A percentile compares a stretch with the other conserved stretches of the same genome.
Conservation (phyloP, 2,797 vertebrate species). For the Ispidina picta region DNA sequence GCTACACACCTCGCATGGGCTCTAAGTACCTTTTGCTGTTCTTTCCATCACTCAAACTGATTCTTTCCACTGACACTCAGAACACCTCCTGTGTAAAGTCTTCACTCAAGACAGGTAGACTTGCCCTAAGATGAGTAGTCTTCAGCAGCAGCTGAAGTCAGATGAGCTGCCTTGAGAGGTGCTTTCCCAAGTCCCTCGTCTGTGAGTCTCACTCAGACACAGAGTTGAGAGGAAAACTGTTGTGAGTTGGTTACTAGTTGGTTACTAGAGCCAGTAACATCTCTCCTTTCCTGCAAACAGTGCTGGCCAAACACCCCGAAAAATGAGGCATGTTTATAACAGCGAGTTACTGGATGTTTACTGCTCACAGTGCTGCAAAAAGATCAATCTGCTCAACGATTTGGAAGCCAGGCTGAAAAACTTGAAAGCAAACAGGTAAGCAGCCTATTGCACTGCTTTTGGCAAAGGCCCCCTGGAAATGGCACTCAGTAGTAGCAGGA, state of each 20-base stretch:
- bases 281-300: slow-evolving; percentile 73
- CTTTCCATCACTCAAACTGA: neutral
- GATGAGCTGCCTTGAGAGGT: neutral
- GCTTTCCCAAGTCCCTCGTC: neutral
- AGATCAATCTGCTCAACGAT: slow-evolving; percentile 94
- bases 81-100: neutral
- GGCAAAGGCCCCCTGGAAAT: neutral
- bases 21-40: neutral
- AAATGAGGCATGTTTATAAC: slow-evolving; percentile 85
- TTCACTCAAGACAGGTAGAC: neutral
- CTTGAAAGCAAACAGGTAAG: slow-evolving; percentile 93
- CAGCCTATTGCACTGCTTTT: slow-evolving; percentile 4
- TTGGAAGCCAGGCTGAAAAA: slow-evolving; percentile 94
- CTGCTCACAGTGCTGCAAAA: slow-evolving; percentile 98
- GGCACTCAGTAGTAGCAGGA: neutral
- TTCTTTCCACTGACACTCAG: neutral
- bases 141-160: neutral
- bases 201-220: neutral
- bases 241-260: neutral
- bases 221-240: neutral
- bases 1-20: neutral
- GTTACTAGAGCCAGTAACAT: slow-evolving; percentile 24
- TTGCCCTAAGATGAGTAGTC: neutral
- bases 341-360: slow-evolving; percentile 89
- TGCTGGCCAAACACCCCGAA: slow-evolving; percentile 92